Percentiles rank a stretch among this genome's conserved stretches.
These are phyloP conservation scores for Acrocephalus arundinaceus DNA, from an alignment of 2,113 vertebrate species.

Conservation along the genomic window DNA sequence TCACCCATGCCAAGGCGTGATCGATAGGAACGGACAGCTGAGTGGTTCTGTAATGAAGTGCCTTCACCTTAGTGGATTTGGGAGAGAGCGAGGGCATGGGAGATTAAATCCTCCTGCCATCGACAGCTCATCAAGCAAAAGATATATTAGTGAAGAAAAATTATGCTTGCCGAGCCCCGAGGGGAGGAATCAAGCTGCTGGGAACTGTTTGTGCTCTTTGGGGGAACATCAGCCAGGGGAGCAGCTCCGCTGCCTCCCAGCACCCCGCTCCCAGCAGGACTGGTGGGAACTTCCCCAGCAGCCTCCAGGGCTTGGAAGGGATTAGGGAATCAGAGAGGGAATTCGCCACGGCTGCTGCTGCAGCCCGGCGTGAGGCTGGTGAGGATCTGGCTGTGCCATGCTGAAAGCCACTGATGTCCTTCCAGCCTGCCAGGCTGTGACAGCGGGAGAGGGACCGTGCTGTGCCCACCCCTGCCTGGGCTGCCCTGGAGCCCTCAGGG, in stretches of 20 bases:
- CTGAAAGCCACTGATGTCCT: background rate
- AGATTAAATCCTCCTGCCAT: slow-evolving; percentile 74
- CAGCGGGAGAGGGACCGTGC: background rate
- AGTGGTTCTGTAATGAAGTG: slow-evolving; percentile 74
- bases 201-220: slow-evolving; percentile 4
- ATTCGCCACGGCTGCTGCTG: background rate
- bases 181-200: background rate
- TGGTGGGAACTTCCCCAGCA: background rate
- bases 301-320: background rate
- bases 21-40: slow-evolving; percentile 73
- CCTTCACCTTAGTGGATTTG: slow-evolving; percentile 59
- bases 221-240: background rate
- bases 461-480: background rate
- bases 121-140: slow-evolving; percentile 48
- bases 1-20: slow-evolving; percentile 66
- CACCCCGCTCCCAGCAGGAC: background rate
- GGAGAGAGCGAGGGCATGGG: slow-evolving; percentile 19
- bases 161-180: background rate
- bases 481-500: background rate
- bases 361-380: background rate
- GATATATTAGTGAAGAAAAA: slow-evolving; percentile 65
- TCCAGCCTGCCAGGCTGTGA: background rate
- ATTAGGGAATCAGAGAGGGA: background rate
- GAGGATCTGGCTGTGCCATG: background rate
- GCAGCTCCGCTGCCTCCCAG: background rate